These are phyloP conservation scores for Hypselothyrea guttata DNA, from an alignment of 2,888 invertebrate species.

Conservation along the genomic window DNA sequence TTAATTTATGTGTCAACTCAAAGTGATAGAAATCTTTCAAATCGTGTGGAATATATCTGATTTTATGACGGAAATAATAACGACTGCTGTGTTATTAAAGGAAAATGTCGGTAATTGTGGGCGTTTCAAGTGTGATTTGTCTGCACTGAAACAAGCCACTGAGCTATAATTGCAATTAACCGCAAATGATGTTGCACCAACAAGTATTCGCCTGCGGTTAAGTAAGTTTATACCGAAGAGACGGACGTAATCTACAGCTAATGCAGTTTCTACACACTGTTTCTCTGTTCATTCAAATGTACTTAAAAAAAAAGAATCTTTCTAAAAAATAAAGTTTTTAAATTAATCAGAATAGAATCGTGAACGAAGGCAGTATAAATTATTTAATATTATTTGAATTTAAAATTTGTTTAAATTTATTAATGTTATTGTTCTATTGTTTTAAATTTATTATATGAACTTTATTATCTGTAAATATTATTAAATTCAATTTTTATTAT, in stretches of 20 bases:
- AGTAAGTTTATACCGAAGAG: conserved; percentile 11
- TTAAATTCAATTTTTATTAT: no score
- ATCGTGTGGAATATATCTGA: conserved; percentile 27
- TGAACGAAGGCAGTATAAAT: no score
- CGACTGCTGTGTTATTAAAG: neutral
- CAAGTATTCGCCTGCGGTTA: conserved; percentile 36
- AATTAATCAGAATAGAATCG: no score
- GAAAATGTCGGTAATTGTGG: neutral
- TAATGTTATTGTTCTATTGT: no score
- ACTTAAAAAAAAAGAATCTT: no score
- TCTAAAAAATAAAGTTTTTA: no score
- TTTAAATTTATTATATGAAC: no score
- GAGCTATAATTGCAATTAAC: conserved; percentile 72
- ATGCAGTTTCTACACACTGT: no score
- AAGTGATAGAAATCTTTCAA: neutral
- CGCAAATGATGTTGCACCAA: conserved; percentile 64
- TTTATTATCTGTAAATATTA: no score
- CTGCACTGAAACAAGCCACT: conserved; percentile 55
- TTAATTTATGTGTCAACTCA: conserved; percentile 29
- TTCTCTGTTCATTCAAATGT: no score
- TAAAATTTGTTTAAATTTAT: no score
- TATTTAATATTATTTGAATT: no score
- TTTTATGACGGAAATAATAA: neutral
- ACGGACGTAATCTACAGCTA: neutral
- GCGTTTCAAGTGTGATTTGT: conserved; percentile 42